Evolutionary conservation across 2,113 vertebrate genomes (phyloP), one percentile per base, ranked within the genome.

Genomic region (Piprites chloris): DNA sequence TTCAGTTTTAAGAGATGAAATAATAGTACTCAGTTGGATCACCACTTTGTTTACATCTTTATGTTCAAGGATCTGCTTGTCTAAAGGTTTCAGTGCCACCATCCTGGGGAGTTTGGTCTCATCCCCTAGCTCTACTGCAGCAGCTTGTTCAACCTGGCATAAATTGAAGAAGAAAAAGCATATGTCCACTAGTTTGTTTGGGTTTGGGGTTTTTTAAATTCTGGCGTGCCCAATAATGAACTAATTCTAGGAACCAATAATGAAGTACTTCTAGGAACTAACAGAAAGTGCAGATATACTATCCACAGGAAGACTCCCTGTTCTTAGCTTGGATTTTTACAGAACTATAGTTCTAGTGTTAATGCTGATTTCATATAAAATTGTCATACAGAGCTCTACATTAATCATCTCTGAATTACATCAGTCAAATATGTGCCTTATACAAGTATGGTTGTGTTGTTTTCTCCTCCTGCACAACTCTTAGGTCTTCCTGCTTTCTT

Each of bases 41-140:
- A 98, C 94, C 77, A 97, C 96, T 98, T 98, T 99, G 96, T 83
- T 97, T 69, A 98, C 49, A 92, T 99, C 98, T 91, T 98, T 99
- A 88, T 99, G 98, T 68, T 99, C 98, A 0, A 95, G 91, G 90
- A 99, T 97, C 94, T 98, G 98, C 82, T 97, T 97, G 87, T 98
- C 98, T 93, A 98, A 95, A 44, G 97, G 90, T 62, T 97, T 98
- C 93, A 98, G 95, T 37, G 97, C 62, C 27, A 96, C 73, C 58
- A 96, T 96, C 90, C 98, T 98, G 69, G 97, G 84, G 18, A 97
- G 84, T 72, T 93, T 97, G 65, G 77, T 83, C 22, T 98, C 98
- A 30, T 98, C 98, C 63, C 96, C 98, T 2, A 96, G 83, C 1
- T 98, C 97, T 39, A 95, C 92, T 33, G 96, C 81, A 42, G 95